Percentiles rank a stretch among this genome's conserved stretches.
Conservation (phyloP, 2,113 vertebrate genomes). For the Mus pahari region DNA sequence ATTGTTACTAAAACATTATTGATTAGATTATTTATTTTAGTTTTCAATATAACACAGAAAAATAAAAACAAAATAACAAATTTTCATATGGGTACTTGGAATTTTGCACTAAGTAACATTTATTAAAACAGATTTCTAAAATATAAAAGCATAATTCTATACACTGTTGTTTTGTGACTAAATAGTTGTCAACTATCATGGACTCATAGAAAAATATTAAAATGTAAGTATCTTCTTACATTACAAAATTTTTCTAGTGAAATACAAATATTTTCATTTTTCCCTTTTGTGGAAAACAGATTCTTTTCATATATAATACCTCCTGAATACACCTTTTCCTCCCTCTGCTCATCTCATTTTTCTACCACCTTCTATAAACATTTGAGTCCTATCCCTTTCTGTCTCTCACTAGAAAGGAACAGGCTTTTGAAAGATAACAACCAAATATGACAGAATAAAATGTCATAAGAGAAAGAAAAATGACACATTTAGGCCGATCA, state of each 20-base stretch:
- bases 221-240: not conserved
- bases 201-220: not conserved
- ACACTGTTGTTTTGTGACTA: not conserved
- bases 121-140: not conserved
- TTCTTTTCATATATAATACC: not conserved
- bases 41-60: not conserved
- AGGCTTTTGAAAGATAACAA: not conserved
- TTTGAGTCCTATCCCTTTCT: not conserved
- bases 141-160: not conserved
- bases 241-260: slow-evolving; percentile 9
- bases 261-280: not conserved
- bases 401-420: not conserved
- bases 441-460: too few relatives aligned
- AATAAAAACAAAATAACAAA: not conserved
- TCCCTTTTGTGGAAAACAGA: not conserved
- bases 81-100: slow-evolving; percentile 6
- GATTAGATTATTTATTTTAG: not conserved
- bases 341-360: not conserved
- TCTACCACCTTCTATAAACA: too few relatives aligned
- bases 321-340: not conserved
- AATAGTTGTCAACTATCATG: not conserved
- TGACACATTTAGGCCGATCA: too few relatives aligned
- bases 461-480: too few relatives aligned
- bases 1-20: not conserved
- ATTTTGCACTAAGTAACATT: not conserved